Conservation (phyloP, 2,888 invertebrate species). For the Drosophila nr. medialis region DNA sequence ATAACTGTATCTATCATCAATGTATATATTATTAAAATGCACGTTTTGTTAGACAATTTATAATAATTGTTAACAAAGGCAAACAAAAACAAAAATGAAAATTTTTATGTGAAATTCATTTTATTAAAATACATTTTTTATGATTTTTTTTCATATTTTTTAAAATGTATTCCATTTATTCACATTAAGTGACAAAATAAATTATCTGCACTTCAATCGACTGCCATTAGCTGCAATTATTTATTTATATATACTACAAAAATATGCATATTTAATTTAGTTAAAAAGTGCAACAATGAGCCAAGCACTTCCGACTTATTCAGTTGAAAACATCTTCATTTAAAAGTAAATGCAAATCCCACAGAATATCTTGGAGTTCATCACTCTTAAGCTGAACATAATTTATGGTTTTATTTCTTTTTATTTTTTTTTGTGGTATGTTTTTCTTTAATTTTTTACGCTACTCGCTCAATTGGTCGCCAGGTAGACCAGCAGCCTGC, state of each 20-base stretch:
- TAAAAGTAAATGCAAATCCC: not conserved
- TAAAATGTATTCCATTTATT: not conserved
- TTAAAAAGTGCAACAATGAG: not conserved
- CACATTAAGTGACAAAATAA: not conserved
- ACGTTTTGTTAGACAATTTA: not conserved
- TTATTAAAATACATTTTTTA: not conserved
- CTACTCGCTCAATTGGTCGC: slow-evolving; percentile 59
- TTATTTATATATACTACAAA: not conserved
- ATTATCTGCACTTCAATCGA: not conserved
- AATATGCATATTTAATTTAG: not conserved
- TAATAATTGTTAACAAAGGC: not conserved
- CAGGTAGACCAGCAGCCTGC: not conserved
- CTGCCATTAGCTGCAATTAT: not conserved
- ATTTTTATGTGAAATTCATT: not conserved
- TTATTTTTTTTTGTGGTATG: slow-evolving; percentile 25
- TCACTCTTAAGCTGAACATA: not conserved
- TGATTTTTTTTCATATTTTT: too few relatives aligned
- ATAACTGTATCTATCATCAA: too few relatives aligned
- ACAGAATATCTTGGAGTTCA: not conserved
- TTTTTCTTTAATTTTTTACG: slow-evolving; percentile 76
- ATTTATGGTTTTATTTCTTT: not conserved
- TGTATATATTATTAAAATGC: not conserved
- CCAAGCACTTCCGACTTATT: not conserved
- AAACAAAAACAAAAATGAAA: not conserved
- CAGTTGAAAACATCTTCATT: not conserved